These are phyloP conservation scores for Strigamia maritima DNA, from an alignment of 2,888 invertebrate genomes.

Conservation along the genomic window DNA sequence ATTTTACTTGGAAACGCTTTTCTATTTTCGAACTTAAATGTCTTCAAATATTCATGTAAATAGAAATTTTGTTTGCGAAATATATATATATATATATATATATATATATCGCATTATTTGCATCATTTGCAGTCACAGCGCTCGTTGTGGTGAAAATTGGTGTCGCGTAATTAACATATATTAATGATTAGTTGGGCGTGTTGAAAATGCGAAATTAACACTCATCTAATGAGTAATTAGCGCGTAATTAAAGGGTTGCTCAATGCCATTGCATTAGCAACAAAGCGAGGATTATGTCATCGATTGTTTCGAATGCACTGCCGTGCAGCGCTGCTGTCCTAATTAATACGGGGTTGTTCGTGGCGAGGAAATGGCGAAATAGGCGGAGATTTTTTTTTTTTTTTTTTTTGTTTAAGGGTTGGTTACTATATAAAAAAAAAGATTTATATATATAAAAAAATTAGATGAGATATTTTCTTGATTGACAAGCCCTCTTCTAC, in stretches of 20 bases:
- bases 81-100: too few relatives aligned
- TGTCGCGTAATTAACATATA: not conserved
- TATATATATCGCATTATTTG: too few relatives aligned
- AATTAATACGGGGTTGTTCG: not conserved
- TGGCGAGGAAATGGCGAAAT: not conserved
- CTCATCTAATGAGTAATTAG: not conserved
- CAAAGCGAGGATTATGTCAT: not conserved
- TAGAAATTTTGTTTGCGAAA: not conserved
- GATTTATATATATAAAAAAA: too few relatives aligned
- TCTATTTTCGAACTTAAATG: not conserved
- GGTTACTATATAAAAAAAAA: not conserved
- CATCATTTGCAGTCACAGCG: not conserved
- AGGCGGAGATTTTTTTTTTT: not conserved
- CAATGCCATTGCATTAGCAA: not conserved
- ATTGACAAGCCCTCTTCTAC: not conserved
- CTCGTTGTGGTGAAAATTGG: not conserved
- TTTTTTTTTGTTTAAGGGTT: too few relatives aligned
- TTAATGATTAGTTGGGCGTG: not conserved
- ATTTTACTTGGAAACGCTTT: not conserved
- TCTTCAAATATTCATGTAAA: not conserved
- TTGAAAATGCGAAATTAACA: not conserved
- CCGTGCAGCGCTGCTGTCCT: not conserved
- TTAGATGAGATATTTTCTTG: not conserved
- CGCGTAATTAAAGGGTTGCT: not conserved
- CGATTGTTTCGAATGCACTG: not conserved